A percentile compares a stretch with the other conserved stretches of the same genome.
Evolutionary conservation across 1,140 invertebrate genomes (phyloP).

Genomic region (Polypedilum vanderplanki): DNA sequence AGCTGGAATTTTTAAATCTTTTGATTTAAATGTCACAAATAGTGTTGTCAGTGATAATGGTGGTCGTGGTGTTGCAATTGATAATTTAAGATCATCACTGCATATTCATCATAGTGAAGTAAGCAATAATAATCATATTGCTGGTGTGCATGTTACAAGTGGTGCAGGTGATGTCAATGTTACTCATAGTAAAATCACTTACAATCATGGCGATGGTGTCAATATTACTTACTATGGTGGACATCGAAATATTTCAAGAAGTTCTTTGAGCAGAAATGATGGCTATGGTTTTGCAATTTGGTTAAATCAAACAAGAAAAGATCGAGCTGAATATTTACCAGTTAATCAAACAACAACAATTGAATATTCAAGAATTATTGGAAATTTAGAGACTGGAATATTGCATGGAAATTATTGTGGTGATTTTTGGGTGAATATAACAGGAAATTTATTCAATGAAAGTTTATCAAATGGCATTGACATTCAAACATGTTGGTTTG

Average conservation of each 20-base stretch:
- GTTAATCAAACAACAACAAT: slow-evolving; percentile 78
- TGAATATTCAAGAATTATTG: slow-evolving; percentile 77
- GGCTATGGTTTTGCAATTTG: slow-evolving; percentile 80
- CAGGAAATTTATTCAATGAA: slow-evolving; percentile 74
- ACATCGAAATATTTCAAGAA: slow-evolving; percentile 76
- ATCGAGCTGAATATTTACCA: slow-evolving; percentile 60
- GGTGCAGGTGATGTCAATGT: slow-evolving; percentile 91
- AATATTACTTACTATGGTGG: slow-evolving; percentile 91
- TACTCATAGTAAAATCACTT: slow-evolving; percentile 77
- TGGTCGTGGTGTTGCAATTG: slow-evolving; percentile 82
- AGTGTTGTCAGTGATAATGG: slow-evolving; percentile 81
- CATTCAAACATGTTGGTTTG: slow-evolving; percentile 69
- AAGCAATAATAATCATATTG: slow-evolving; percentile 80
- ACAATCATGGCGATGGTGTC: slow-evolving; percentile 86
- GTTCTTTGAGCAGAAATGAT: slow-evolving; percentile 68
- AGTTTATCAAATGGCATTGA: slow-evolving; percentile 68
- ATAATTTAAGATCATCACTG: slow-evolving; percentile 74
- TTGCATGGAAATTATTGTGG: slow-evolving; percentile 71
- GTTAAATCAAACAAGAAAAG: slow-evolving; percentile 79
- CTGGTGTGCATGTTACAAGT: slow-evolving; percentile 75
- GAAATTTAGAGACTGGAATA: slow-evolving; percentile 78
- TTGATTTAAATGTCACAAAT: slow-evolving; percentile 80
- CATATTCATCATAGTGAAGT: slow-evolving; percentile 73
- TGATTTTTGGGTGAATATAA: slow-evolving; percentile 73
- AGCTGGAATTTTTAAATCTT: slow-evolving; percentile 70